Evolutionary conservation across 2,113 vertebrate species (phyloP), one percentile per base, ranked within the genome.

Genomic region (Eclectus roratus): DNA sequence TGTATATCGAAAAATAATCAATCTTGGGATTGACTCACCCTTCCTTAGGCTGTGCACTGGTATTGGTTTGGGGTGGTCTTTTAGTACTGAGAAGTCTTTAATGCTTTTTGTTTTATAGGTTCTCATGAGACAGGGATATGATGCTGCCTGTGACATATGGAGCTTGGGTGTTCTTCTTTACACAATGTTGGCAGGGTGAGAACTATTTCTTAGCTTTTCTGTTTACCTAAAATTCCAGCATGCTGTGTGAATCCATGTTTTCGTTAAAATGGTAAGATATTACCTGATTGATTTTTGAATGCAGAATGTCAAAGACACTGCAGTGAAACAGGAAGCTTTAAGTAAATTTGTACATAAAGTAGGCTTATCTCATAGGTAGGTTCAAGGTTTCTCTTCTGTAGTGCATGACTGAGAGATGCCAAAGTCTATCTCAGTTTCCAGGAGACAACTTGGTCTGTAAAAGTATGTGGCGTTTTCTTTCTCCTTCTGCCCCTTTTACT

Each of bases 81-180:
- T 52, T 15, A 53, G 76, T 80, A 15, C 6, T 33, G 52, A 8
- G 3, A 46, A 73, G 58, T 66, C 28, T 91, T 73, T 44, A 84
- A 80, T n/a, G 6, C 31, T 89, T 46, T 90, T 89, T 89, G 49
- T 96, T 92, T 96, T 86, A 21, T 79, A 99, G 98, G 98, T 99
- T 96, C 97, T 99, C 89, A 99, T 98, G 98, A 98, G 98, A 94
- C 98, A 99, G 85, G 99, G 99, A 16, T 99, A 99, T 58, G 98
- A 99, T 97, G 98, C 98, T 95, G 98, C 98, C 46, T 99, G 98
- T 97, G 98, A 99, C 97, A 99, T 99, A 90, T 99, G 99, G 99
- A 99, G 98, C 94, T 96, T 99, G 82, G 98, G 99, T 89, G 98
- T 99, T 84, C 98, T 99, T 44, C 98, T 99, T 55, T 99, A 99